Base-by-base conservation (phyloP, 1,140 invertebrate species). In the Cotesia glomerata region DNA sequence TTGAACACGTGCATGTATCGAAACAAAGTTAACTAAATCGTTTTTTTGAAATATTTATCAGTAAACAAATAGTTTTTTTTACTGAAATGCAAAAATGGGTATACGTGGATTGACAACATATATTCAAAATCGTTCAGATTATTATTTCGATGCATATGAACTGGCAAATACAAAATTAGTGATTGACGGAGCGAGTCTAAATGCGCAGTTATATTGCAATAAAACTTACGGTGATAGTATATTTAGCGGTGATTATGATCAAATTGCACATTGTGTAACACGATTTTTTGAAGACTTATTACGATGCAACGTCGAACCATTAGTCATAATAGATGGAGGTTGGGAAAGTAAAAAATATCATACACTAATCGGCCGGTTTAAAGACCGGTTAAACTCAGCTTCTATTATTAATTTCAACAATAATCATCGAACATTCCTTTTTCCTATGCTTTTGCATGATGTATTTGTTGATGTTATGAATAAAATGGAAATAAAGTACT, bases 221-320 rank as follows among this genome's bases (percentile, higher is more conserved):
- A 82, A 86, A n/a, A 83, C 90, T 3, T 90, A 89, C 68, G 87
- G 88, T 64, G 91, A 92, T 76, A 91, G 90, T 58, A 89, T 91
- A 0, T 97, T 95, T 85, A 95, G 95, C 14, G 96, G 96, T 0
- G 95, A 97, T 83, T 97, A 97, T 80, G 93, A 96, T 77, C 90
- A 90, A 76, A 95, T 91, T 84, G 90, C 89, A 3, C 78, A 88
- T 14, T 85, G 85, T 26, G 87, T 94, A 5, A 83, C 85, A 54
- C 87, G 90, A 13, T 96, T 96, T 79, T 95, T 97, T 77, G 86
- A 91, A 8, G 83, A 91, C 9, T 85, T 97, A 3, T 81, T 84
- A 59, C 89, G 90, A 80, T 97, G 95, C 79, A 91, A 92, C 61
- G 87, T 98, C 11, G 90, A 80, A n/a, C 89, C 95, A 0, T 90